A percentile compares a stretch with the other conserved stretches of the same genome.
These are phyloP conservation scores for Andrena haemorrhoa DNA, from an alignment of 2,888 invertebrate genomes.

Conservation along the genomic window DNA sequence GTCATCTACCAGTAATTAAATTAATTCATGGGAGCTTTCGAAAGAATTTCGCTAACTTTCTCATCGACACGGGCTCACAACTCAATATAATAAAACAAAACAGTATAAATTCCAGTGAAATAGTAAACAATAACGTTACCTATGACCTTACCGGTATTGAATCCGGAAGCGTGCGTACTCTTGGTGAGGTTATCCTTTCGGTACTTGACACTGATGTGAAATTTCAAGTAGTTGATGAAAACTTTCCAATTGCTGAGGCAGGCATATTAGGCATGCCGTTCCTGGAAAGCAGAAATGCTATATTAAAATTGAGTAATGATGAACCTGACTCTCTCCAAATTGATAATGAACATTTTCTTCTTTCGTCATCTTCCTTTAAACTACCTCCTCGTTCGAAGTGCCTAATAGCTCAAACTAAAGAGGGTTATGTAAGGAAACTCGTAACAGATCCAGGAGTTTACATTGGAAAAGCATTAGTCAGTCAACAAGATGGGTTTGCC, in stretches of 20 bases:
- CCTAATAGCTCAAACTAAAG: no score
- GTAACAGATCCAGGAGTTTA: no score
- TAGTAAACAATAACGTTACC: neutral
- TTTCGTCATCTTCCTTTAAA: neutral
- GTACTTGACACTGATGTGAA: neutral
- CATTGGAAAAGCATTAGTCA: no score
- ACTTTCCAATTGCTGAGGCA: neutral
- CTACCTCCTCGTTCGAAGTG: neutral
- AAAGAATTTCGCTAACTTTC: neutral
- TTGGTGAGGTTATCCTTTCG: neutral
- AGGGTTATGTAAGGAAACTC: no score
- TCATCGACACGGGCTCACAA: neutral
- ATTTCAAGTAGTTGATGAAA: neutral
- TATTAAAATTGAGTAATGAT: neutral
- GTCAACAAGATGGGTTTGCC: no score
- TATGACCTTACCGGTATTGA: neutral
- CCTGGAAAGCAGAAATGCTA: neutral
- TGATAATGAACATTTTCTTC: neutral
- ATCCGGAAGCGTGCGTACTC: neutral
- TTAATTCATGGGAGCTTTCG: neutral
- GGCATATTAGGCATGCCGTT: slow-evolving; percentile 1
- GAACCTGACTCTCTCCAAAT: neutral
- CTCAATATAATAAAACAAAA: neutral
- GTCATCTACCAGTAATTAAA: neutral
- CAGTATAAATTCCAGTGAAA: neutral